Conservation (phyloP, 2,113 vertebrate species). For the Capreolus pygargus region DNA sequence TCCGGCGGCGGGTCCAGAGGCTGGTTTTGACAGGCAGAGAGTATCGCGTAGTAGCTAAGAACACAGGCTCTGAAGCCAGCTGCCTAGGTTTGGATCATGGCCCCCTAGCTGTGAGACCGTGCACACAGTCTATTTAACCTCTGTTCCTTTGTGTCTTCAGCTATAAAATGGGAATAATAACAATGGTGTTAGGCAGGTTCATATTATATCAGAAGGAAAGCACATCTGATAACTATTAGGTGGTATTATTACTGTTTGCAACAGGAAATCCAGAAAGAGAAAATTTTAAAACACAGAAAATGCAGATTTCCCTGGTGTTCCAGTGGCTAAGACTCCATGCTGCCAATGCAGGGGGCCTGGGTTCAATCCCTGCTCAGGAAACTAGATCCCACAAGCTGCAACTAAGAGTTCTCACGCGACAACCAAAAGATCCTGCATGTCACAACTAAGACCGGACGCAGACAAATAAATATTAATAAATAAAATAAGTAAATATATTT, state of each 20-base stretch:
- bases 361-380: neutral
- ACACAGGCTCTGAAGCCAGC: neutral
- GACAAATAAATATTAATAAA: neutral
- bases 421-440: neutral
- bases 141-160: neutral
- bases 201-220: neutral
- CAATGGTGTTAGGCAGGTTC: neutral
- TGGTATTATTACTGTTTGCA: neutral
- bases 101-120: neutral
- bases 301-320: neutral
- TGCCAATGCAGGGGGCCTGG: neutral
- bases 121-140: neutral
- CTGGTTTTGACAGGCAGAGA: neutral
- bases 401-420: neutral
- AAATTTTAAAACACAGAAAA: neutral
- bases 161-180: neutral
- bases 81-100: neutral
- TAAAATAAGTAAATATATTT: neutral
- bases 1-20: neutral
- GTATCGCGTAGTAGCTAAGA: neutral
- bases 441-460: rapidly evolving
- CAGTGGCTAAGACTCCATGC: neutral
- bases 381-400: neutral
- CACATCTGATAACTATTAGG: neutral
- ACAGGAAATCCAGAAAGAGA: neutral